Conservation (phyloP, 1,140 invertebrate genomes). For the Drosophila arizonae region DNA sequence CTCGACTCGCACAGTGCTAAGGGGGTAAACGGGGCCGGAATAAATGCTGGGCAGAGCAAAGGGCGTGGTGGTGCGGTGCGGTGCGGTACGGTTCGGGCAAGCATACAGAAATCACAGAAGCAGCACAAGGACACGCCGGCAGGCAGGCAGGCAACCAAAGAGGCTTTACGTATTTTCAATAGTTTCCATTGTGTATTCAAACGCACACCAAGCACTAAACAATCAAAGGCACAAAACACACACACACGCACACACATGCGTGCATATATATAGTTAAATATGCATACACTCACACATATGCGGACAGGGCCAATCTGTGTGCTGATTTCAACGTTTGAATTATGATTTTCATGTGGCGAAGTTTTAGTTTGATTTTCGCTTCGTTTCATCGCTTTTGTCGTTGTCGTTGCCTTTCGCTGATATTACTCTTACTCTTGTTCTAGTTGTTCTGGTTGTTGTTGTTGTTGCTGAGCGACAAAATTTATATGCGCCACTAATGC, state of each 20-base stretch:
- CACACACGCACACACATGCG: conserved; percentile 41
- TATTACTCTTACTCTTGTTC: conserved; percentile 10
- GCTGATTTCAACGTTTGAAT: conserved; percentile 75
- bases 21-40: conserved; percentile 2
- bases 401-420: conserved; percentile 32
- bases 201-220: conserved; percentile 51
- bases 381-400: conserved; percentile 70
- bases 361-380: conserved; percentile 78
- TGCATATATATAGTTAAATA: conserved; percentile 22
- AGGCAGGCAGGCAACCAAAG: conserved; percentile 60
- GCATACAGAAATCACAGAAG: conserved; percentile 70
- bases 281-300: conserved; percentile 41
- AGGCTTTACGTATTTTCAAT: conserved; percentile 80
- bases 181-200: conserved; percentile 71
- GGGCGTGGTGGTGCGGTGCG: neutral
- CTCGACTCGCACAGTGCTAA: conserved; percentile 12
- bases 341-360: conserved; percentile 78
- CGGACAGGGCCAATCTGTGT: conserved; percentile 63
- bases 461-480: conserved; percentile 57
- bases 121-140: conserved; percentile 74
- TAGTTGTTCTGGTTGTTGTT: conserved; percentile 14
- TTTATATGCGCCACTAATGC: conserved; percentile 79
- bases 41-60: conserved; percentile 1
- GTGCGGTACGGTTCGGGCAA: neutral
- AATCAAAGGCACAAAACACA: conserved; percentile 49